Base-by-base conservation (phyloP, 2,888 invertebrate species). In the Plemyria rubiginata region DNA sequence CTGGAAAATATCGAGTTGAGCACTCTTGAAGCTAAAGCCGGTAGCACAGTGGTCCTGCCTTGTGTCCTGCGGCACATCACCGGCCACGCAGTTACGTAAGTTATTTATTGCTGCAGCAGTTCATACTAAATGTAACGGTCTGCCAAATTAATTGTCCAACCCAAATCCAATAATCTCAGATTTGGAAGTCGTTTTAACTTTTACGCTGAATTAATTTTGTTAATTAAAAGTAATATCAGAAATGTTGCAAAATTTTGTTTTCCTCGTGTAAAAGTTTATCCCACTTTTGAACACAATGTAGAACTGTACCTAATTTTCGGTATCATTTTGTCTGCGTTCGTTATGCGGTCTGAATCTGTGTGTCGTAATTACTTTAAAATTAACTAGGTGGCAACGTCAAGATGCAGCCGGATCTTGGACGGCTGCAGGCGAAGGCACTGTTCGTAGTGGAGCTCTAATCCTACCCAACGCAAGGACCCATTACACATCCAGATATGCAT, bases 401-500 rank as follows among this genome's bases (percentile, higher is more conserved):
- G 92, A 92, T 60, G 76, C 75, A 11, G 83, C 81, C 43, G 91
- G 91, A 0, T 78, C 84, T 0, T 92, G 92, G 92, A 75, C 80
- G 4, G 71, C 84, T 0, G 79, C 81, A 1, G 81, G 79, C 4
- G 92, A 92, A 58, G 90, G 88, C 0, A 81, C 82, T 0, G 86
- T 89, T 0, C 81, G 88, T 0, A 85, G 85, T 0, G 87, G 88
- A 0, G 82, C 90, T 0, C 78, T 92, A 1, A 76, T 93, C 7
- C 69, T 97, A 55, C 92, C 94, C 12, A 93, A 94, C 56, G 94
- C 94, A 43, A 93, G 94, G 57, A 87, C 93, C 1, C 94, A 94
- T 67, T 96, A 96, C 76, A 94, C 94, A 0, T 95, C 95, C 0
- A 86, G 94, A 70, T 97, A 96, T 86, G 94, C 95, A 40, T 97